These are phyloP conservation scores for Mus caroli DNA, from an alignment of 2,797 vertebrate genomes.

Conservation along the genomic window DNA sequence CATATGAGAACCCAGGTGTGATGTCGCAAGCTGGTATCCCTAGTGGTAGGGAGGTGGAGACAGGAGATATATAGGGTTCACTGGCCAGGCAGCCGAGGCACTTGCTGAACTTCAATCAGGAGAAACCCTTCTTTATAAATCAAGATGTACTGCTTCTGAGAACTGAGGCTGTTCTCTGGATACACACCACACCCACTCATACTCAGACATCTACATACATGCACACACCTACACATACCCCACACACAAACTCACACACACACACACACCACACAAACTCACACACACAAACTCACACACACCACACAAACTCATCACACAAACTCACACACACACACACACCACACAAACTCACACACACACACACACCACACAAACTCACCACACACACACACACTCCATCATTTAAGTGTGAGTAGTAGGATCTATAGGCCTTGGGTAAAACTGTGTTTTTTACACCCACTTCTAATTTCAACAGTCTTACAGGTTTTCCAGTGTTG, in stretches of 20 bases:
- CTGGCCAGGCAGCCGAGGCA: neutral
- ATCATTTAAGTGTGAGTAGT: no score
- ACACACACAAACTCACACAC: no score
- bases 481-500: neutral
- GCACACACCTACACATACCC: neutral
- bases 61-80: neutral
- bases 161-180: neutral
- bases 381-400: neutral
- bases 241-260: no score
- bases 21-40: no score
- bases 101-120: no score
- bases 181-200: neutral
- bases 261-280: no score
- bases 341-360: no score
- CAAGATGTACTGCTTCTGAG: neutral
- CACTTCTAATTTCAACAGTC: neutral
- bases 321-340: no score
- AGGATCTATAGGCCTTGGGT: neutral
- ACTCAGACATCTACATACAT: neutral
- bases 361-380: no score
- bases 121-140: neutral
- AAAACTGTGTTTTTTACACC: neutral
- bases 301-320: no score
- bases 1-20: no score
- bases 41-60: neutral